These are phyloP conservation scores for Meriones psammophilus DNA, from an alignment of 2,797 vertebrate genomes.

Conservation along the genomic window DNA sequence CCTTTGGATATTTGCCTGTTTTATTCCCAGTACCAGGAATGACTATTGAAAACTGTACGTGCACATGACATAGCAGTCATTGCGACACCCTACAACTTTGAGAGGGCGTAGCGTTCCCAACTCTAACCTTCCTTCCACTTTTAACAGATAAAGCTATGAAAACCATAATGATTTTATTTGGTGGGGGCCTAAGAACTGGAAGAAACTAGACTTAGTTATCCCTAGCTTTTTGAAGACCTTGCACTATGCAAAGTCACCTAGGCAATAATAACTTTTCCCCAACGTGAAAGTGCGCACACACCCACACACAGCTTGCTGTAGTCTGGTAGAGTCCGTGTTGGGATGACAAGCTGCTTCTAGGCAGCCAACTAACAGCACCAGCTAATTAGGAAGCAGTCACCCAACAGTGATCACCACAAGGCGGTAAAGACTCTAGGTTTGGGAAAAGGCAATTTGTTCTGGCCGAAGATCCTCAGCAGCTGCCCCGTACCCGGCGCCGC, in stretches of 20 bases:
- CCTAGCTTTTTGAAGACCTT: neutral
- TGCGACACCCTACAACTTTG: neutral
- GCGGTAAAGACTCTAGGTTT: neutral
- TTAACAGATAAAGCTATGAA: neutral
- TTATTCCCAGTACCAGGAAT: neutral
- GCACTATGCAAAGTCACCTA: neutral
- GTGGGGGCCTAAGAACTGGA: neutral
- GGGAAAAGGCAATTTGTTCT: neutral
- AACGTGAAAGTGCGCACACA: neutral
- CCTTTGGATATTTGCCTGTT: neutral
- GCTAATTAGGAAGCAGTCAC: neutral
- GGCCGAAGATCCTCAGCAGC: neutral
- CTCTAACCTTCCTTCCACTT: neutral
- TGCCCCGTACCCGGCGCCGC: neutral
- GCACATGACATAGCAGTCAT: neutral
- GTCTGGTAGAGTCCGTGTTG: neutral
- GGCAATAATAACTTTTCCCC: neutral
- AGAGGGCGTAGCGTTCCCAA: neutral
- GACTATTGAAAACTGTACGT: neutral
- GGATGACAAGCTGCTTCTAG: slow-evolving; percentile 24
- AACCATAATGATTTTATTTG: slow-evolving; percentile 36
- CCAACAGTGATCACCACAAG: neutral
- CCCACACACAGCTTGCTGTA: neutral
- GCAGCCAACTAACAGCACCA: neutral
- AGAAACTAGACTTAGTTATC: neutral